Conservation (phyloP, 2,888 invertebrate species). For the Rhingia rostrata region DNA sequence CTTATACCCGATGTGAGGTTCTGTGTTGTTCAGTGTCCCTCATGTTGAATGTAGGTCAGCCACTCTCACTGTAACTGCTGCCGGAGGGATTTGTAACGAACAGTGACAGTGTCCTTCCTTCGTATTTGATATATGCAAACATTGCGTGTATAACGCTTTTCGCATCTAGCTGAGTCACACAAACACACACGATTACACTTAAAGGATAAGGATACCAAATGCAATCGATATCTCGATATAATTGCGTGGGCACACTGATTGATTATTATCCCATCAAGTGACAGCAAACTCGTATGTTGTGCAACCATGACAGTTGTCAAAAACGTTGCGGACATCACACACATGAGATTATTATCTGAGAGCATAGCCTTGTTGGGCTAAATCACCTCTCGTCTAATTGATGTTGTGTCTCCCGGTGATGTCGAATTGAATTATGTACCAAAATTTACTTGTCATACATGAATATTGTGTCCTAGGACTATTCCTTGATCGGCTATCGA, state of each 20-base stretch:
- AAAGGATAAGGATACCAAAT: slow-evolving; percentile 35
- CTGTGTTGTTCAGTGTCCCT: background rate
- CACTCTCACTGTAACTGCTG: slow-evolving; percentile 15
- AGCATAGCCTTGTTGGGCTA: slow-evolving; percentile 12
- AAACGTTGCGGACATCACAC: slow-evolving; percentile 20
- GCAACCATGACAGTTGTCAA: slow-evolving; percentile 49
- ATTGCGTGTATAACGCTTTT: slow-evolving; percentile 36
- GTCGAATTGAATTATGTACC: slow-evolving; percentile 28
- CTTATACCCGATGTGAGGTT: too few species aligned
- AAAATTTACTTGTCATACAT: background rate
- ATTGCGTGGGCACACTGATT: slow-evolving; percentile 64
- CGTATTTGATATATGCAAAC: slow-evolving; percentile 57
- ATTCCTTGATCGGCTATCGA: slow-evolving; percentile 15
- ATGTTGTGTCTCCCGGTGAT: slow-evolving; percentile 23
- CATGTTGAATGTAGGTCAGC: slow-evolving; percentile 41
- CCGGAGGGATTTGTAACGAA: slow-evolving; percentile 36
- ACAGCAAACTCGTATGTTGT: slow-evolving; percentile 28
- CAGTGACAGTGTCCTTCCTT: slow-evolving; percentile 61
- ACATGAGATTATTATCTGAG: slow-evolving; percentile 28
- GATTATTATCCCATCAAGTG: slow-evolving; percentile 68
- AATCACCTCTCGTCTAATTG: slow-evolving; percentile 19
- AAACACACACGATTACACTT: background rate
- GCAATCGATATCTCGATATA: slow-evolving; percentile 49
- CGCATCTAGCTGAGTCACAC: background rate
- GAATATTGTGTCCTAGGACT: background rate